Conservation (phyloP, 2,797 vertebrate genomes). For the Toxotes lorentzi region DNA sequence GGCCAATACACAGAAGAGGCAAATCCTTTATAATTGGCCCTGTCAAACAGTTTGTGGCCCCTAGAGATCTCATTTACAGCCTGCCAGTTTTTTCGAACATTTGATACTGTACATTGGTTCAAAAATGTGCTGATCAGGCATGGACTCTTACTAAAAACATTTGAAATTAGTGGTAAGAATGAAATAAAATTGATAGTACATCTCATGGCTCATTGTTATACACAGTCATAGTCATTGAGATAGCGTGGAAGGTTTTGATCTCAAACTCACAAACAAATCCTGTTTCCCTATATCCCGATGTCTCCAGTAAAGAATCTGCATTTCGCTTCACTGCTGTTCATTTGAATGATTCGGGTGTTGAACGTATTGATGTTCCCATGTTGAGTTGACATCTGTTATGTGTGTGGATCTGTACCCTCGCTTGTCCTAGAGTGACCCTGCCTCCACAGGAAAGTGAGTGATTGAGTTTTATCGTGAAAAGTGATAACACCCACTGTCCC, state of each 20-base stretch:
- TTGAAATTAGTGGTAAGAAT: neutral
- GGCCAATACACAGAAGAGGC: slow-evolving; percentile 42
- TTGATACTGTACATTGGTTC: slow-evolving; percentile 1
- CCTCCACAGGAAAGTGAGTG: slow-evolving; percentile 6
- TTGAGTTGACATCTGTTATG: slow-evolving; percentile 41
- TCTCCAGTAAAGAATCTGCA: neutral
- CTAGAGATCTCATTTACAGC: slow-evolving; percentile 50
- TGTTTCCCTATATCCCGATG: neutral
- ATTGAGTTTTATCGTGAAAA: slow-evolving; percentile 51
- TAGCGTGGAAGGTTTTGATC: neutral
- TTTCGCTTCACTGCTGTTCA: slow-evolving; percentile 25
- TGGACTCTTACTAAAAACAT: neutral
- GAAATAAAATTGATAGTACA: neutral
- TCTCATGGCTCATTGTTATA: neutral
- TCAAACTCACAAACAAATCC: neutral
- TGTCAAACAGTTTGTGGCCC: slow-evolving; percentile 57
- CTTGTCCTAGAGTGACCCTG: slow-evolving; percentile 44
- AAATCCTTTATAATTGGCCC: slow-evolving; percentile 62
- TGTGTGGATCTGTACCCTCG: slow-evolving; percentile 6
- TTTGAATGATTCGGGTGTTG: slow-evolving; percentile 36
- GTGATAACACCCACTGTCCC: slow-evolving; percentile 24
- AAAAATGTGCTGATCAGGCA: slow-evolving; percentile 23
- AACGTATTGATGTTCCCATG: slow-evolving; percentile 44
- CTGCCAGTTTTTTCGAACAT: slow-evolving; percentile 27
- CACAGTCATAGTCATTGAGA: neutral